A percentile compares a stretch with the other conserved stretches of the same genome.
phyloP scores from a whole-genome alignment of 2,113 vertebrate genomes.

The Eudyptes chrysolophus region DNA sequence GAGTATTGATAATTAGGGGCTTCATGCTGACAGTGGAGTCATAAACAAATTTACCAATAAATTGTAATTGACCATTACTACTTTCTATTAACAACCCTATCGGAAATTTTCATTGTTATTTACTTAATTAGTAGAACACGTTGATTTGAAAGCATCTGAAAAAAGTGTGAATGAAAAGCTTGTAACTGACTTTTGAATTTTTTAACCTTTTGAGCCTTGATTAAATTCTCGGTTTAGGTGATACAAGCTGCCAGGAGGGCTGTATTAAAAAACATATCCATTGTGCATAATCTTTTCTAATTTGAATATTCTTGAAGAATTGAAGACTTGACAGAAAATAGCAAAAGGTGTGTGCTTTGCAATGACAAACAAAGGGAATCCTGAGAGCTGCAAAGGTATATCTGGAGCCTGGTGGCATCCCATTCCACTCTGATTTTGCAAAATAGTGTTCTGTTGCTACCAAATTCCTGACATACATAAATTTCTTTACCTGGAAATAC shows the following conservation, averaged over 20 bases:
- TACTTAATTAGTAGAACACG: not conserved
- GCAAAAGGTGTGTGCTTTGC: not conserved
- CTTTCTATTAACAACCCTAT: not conserved
- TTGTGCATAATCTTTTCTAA: not conserved
- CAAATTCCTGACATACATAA: not conserved
- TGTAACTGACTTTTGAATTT: not conserved
- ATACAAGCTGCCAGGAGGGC: not conserved
- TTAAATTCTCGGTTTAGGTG: not conserved
- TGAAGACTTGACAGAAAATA: not conserved
- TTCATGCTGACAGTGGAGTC: not conserved
- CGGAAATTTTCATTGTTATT: not conserved
- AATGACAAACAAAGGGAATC: not conserved
- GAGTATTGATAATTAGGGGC: not conserved
- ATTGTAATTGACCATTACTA: not conserved
- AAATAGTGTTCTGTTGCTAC: not conserved
- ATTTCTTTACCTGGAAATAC: not conserved
- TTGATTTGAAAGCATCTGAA: not conserved
- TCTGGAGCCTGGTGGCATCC: not conserved
- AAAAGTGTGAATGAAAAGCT: not conserved
- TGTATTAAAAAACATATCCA: not conserved
- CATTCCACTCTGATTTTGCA: not conserved
- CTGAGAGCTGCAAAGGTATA: not conserved
- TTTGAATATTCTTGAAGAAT: not conserved
- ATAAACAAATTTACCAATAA: conserved; percentile 1
- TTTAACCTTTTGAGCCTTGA: not conserved